These are phyloP conservation scores for Anoplolepis gracilipes DNA, from an alignment of 1,140 invertebrate species.

Conservation along the genomic window DNA sequence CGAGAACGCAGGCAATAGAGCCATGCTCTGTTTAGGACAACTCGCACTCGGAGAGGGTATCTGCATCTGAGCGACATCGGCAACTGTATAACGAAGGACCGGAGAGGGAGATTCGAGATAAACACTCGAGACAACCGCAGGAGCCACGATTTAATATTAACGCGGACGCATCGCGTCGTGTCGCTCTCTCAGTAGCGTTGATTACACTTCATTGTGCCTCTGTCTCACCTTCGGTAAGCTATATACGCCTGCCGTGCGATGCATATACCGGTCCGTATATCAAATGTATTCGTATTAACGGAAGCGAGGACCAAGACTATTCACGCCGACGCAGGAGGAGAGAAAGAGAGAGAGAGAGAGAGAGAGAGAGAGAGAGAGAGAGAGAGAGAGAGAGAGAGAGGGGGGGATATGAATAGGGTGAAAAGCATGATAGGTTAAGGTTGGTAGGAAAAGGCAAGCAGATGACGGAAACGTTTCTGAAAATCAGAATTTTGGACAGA, in stretches of 20 bases:
- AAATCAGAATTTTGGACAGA: slow-evolving; percentile 68
- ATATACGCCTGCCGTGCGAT: slow-evolving; percentile 79
- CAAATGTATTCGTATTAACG: slow-evolving; percentile 81
- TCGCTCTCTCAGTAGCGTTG: slow-evolving; percentile 66
- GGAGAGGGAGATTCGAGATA: slow-evolving; percentile 76
- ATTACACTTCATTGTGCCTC: slow-evolving; percentile 83
- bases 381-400: not conserved
- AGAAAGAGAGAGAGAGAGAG: not conserved
- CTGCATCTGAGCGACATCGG: slow-evolving; percentile 59
- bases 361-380: not conserved
- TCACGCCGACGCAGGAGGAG: slow-evolving; percentile 30
- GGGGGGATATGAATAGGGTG: too few relatives aligned
- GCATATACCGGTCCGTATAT: slow-evolving; percentile 82
- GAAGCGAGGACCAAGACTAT: slow-evolving; percentile 75
- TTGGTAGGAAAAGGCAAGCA: not conserved
- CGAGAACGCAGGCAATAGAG: slow-evolving; percentile 7
- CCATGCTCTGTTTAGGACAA: slow-evolving; percentile 38
- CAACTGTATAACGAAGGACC: slow-evolving; percentile 66
- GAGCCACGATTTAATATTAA: slow-evolving; percentile 83
- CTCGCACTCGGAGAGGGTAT: slow-evolving; percentile 40
- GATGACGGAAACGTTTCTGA: slow-evolving; percentile 60
- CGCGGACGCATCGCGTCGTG: slow-evolving; percentile 64
- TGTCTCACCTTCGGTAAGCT: slow-evolving; percentile 82
- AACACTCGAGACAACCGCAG: slow-evolving; percentile 79
- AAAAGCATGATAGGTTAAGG: not conserved